Conservation (phyloP, 2,888 invertebrate species). For the Noctua janthe region DNA sequence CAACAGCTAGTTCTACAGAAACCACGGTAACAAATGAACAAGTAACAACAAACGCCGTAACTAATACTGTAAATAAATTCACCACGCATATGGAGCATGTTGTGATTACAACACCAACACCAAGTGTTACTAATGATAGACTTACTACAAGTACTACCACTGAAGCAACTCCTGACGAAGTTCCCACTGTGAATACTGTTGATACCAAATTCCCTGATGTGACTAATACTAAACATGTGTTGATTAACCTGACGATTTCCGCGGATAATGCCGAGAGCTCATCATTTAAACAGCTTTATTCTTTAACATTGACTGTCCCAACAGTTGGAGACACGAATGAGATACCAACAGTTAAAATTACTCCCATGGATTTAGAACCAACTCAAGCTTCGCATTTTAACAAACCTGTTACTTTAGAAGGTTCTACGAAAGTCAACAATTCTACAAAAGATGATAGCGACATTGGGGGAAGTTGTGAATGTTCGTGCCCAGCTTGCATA, state of each 20-base stretch:
- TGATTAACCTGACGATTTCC: constrained; percentile 95
- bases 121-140: constrained; percentile 74
- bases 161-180: constrained; percentile 64
- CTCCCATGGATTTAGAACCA: constrained; percentile 85
- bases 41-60: constrained; percentile 64
- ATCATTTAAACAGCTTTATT: constrained; percentile 92
- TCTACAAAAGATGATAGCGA: constrained; percentile 71
- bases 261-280: constrained; percentile 90
- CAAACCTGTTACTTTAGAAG: constrained; percentile 84
- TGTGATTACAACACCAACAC: constrained; percentile 73
- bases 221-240: constrained; percentile 91
- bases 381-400: constrained; percentile 85
- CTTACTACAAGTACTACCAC: constrained; percentile 53
- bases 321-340: constrained; percentile 89
- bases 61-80: constrained; percentile 73
- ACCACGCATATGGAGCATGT: constrained; percentile 78
- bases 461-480: constrained; percentile 93
- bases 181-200: constrained; percentile 75
- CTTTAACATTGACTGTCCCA: constrained; percentile 95
- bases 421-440: constrained; percentile 73
- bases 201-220: constrained; percentile 80
- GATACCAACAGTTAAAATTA: constrained; percentile 90
- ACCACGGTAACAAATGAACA: constrained; percentile 68
- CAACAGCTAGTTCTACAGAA: constrained; percentile 22
- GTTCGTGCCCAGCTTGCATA: constrained; percentile 93